phyloP scores from a whole-genome alignment of 1,140 invertebrate genomes.

The Calliopsis andreniformis region DNA sequence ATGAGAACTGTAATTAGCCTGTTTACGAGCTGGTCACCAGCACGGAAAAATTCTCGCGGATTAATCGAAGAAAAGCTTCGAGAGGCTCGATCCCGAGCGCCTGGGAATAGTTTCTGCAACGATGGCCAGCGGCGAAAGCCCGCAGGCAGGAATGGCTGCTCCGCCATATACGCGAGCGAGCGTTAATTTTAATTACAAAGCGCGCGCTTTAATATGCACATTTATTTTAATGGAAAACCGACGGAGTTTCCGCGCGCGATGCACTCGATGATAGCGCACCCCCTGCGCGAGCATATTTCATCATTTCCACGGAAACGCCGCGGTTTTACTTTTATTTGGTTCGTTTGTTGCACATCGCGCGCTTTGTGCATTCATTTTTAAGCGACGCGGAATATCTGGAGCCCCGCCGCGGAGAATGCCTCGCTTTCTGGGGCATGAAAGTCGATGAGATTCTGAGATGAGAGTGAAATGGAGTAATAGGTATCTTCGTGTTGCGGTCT shows the following conservation, averaged over 20 bases:
- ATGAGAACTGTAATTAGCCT: constrained; percentile 59
- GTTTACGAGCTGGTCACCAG: constrained; percentile 1
- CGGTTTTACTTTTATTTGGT: constrained; percentile 39
- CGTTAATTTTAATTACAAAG: constrained; percentile 51
- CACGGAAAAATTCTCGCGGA: constrained; percentile 13
- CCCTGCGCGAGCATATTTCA: constrained; percentile 8
- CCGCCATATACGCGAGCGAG: background rate
- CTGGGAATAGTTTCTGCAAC: constrained; percentile 13
- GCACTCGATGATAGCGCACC: constrained; percentile 36
- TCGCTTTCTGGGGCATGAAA: no score
- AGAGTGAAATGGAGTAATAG: no score
- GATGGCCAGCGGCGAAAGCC: constrained; percentile 2
- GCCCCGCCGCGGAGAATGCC: no score
- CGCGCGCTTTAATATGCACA: constrained; percentile 41
- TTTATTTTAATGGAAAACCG: constrained; percentile 49
- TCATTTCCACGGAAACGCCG: constrained; percentile 38
- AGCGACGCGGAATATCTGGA: background rate
- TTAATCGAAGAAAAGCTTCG: background rate
- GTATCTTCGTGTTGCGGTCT: no score
- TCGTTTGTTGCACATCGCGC: background rate
- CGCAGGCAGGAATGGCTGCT: background rate
- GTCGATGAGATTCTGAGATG: no score
- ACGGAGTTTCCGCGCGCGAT: constrained; percentile 31
- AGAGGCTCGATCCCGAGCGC: background rate
- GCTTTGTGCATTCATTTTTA: background rate